These are phyloP conservation scores for Parnassius apollo DNA, from an alignment of 2,888 invertebrate genomes.

Conservation along the genomic window DNA sequence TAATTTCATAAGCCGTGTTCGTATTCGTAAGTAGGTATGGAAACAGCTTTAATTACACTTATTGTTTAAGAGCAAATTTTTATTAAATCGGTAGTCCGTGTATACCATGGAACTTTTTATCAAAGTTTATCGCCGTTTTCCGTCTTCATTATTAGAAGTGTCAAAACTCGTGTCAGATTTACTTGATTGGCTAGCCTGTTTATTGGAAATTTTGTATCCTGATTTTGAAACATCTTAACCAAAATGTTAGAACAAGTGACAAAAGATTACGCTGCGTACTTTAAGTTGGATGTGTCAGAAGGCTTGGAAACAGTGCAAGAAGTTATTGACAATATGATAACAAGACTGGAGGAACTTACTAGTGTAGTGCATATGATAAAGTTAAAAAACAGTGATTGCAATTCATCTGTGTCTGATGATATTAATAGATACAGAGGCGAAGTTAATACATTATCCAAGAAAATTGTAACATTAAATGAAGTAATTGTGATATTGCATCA, in stretches of 20 bases:
- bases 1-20: constrained; percentile 19
- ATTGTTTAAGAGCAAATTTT: neutral
- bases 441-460: constrained; percentile 75
- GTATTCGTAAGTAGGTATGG: neutral
- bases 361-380: constrained; percentile 82
- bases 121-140: constrained; percentile 54
- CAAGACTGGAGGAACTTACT: constrained; percentile 84
- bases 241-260: constrained; percentile 77
- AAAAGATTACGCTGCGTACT: constrained; percentile 78
- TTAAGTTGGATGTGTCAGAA: constrained; percentile 76
- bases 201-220: constrained; percentile 70
- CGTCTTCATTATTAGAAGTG: constrained; percentile 56
- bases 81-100: constrained; percentile 12
- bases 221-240: constrained; percentile 49
- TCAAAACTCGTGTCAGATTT: constrained; percentile 62
- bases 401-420: constrained; percentile 72
- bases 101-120: constrained; percentile 59
- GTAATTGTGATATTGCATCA: constrained; percentile 74
- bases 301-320: constrained; percentile 82
- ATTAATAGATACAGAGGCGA: constrained; percentile 76
- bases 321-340: constrained; percentile 84
- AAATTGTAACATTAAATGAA: constrained; percentile 77
- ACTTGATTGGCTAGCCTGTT: constrained; percentile 57
- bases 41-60: constrained; percentile 6
- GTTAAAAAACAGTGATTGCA: constrained; percentile 68